Evolutionary conservation across 2,797 vertebrate genomes (phyloP), one percentile per base, ranked within the genome.

Genomic region (Anguilla anguilla): DNA sequence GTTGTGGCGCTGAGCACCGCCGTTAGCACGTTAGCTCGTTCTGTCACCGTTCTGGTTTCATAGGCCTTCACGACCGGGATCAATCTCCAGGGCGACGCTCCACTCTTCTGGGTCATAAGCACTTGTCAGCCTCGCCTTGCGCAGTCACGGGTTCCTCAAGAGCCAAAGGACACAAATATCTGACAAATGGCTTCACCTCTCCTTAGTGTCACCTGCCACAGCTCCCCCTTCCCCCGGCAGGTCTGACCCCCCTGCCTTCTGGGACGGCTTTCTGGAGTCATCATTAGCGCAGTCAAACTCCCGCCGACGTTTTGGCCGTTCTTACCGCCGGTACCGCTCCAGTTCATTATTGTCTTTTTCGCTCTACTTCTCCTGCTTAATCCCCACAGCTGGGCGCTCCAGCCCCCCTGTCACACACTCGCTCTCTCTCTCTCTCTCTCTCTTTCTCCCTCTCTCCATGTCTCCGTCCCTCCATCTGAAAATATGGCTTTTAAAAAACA

Each of bases 261-360:
- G 69, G 55, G 46, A 82, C 43, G 51, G 25, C 22, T 57, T 83
- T 72, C 86, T 82, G 59, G 55, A 61, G 84, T 22, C 49, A 79
- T 89, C 84, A 90, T 91, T 90, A 89, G 39, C 31, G 85, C 3
- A 3, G 91, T 92, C 82, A 86, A 69, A 90, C 89, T 91, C 89
- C 87, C 88, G 43, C n/a, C 4, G 6, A 83, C 85, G 49, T 59
- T 46, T 88, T 88, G 67, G 86, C 86, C 82, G 79, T 57, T 88
- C 86, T 82, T 25, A 82, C 79, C 15, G 10, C 17, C n/a, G 49
- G 10, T 25, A 13, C 57, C 46, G 49, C 89, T 90, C 89, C 90
- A 87, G 89, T 89, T 91, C 89, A 91, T 91, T 91, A 92, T 90
- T 90, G 87, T 92, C 86, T 89, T 92, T 88, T 88, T 90, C 59